These are phyloP conservation scores for Philopotamus ludificatus DNA, from an alignment of 1,140 invertebrate species.

Conservation along the genomic window DNA sequence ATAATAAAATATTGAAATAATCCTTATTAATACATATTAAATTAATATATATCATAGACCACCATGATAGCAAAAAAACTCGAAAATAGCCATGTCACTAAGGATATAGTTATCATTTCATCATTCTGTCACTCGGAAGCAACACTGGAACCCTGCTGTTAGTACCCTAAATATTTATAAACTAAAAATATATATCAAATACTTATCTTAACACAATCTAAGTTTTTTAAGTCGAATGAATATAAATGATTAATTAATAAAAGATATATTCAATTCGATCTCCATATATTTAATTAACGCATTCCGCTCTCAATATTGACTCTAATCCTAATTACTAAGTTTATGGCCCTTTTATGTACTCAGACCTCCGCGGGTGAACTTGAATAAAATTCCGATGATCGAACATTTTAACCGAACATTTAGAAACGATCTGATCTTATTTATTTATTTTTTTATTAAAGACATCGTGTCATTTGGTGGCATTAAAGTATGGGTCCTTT, in stretches of 20 bases:
- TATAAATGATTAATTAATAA: too few species aligned
- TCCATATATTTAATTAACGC: slow-evolving; percentile 27
- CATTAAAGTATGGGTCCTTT: slow-evolving; percentile 11
- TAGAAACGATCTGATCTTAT: too few species aligned
- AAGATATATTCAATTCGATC: too few species aligned
- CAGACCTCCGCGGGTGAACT: not conserved
- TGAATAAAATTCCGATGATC: not conserved
- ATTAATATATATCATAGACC: too few species aligned
- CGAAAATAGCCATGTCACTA: slow-evolving; percentile 26
- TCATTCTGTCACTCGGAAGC: slow-evolving; percentile 37
- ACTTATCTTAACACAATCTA: not conserved
- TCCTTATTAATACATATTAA: too few species aligned
- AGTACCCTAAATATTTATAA: not conserved
- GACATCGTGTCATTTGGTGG: not conserved
- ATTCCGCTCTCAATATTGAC: slow-evolving; percentile 22
- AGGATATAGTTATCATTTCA: slow-evolving; percentile 31
- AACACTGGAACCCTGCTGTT: slow-evolving; percentile 16
- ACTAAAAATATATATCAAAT: too few species aligned
- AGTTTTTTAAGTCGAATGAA: too few species aligned
- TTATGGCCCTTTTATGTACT: not conserved
- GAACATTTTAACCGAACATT: not conserved
- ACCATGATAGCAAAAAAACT: too few species aligned
- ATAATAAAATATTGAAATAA: too few species aligned
- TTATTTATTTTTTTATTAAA: too few species aligned
- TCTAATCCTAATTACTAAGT: slow-evolving; percentile 11